Conservation (phyloP, 2,888 invertebrate genomes). For the Macrostomum cliftonense region DNA sequence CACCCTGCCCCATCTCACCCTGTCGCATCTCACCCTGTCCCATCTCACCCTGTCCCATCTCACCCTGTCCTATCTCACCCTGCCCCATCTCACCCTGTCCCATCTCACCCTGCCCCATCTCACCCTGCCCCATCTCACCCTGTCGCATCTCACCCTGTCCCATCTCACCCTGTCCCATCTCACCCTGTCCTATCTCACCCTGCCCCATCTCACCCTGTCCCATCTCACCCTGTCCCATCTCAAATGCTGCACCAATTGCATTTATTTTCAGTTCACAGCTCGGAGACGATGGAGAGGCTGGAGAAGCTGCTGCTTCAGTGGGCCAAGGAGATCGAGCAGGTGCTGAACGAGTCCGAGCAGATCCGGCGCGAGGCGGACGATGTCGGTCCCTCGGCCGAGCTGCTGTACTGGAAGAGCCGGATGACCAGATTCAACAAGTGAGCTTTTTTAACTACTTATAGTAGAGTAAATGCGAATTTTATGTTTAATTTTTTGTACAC, state of each 20-base stretch:
- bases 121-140: no score
- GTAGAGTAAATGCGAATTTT: not conserved
- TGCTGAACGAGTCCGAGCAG: slow-evolving; percentile 37
- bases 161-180: not conserved
- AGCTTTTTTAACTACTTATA: slow-evolving; percentile 9
- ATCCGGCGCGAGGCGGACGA: slow-evolving; percentile 38
- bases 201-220: no score
- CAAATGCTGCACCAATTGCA: no score
- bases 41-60: not conserved
- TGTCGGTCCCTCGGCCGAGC: slow-evolving; percentile 46
- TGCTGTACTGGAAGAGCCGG: slow-evolving; percentile 69
- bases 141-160: not conserved
- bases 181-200: not conserved
- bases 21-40: not conserved
- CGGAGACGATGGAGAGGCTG: slow-evolving; percentile 32
- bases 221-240: not conserved
- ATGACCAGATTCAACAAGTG: slow-evolving; percentile 64
- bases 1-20: not conserved
- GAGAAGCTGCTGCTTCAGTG: slow-evolving; percentile 33
- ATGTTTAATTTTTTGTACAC: no score
- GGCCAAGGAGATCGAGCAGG: slow-evolving; percentile 38
- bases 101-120: not conserved
- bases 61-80: no score
- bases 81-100: not conserved
- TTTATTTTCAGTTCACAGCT: slow-evolving; percentile 32